Evolutionary conservation across 2,113 vertebrate genomes (phyloP), one percentile per base, ranked within the genome.

Genomic region (Coryphaenoides rupestris): DNA sequence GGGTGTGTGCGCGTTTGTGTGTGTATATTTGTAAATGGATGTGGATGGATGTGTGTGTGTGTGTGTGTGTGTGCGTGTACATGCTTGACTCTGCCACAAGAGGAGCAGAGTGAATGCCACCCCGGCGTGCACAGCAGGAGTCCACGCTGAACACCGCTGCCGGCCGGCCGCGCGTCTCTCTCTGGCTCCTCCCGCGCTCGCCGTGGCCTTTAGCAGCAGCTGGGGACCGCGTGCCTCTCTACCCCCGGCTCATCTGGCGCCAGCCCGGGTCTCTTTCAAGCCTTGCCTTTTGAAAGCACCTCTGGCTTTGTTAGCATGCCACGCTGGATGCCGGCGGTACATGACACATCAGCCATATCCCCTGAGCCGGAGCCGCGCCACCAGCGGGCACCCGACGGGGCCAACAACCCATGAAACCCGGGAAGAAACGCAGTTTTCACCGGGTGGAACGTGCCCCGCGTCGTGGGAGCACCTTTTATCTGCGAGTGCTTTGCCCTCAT

Each of bases 261-360:
- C 45, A 16, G 62, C 26, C 40, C 72, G 71, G 72, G 70, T 61
- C 77, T 80, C 81, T 85, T 84, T 85, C 79, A 81, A 66, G 70
- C 74, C 60, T 50, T n/a, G 9, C 47, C 12, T 64, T 81, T 62
- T 86, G 80, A 83, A 86, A 84, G 77, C 79, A 84, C 82, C 84
- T 77, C 84, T 83, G 86, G 80, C 79, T 78, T 77, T 74, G 75
- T 87, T 89, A 87, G 87, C 84, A 87, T 87, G 83, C 85, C 83
- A 79, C 73, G 71, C 80, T 62, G 75, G 45, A 74, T 75, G 66
- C 79, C 81, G 86, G 71, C 21, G 17, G 70, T 75, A 74, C 60
- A 58, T 78, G 78, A 74, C 58, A 55, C 82, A 75, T 70, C 78
- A 69, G 69, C 79, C 77, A 79, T 84, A 84, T 87, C 87, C 87